phyloP scores from a whole-genome alignment of 2,797 vertebrate genomes.

The Leuciscus waleckii region DNA sequence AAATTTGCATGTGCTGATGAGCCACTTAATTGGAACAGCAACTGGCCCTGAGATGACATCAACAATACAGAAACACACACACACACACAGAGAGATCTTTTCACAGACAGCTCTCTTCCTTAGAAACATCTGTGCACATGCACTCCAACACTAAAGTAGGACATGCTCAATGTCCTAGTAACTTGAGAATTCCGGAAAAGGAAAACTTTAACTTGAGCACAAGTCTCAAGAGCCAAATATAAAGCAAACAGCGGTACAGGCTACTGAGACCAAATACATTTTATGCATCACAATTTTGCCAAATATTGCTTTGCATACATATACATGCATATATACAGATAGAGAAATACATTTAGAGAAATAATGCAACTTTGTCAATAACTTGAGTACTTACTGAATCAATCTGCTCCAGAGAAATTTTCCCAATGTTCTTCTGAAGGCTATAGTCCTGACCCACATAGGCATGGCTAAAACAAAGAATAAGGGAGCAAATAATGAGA shows the following conservation, averaged over 20 bases:
- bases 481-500: constrained; percentile 38
- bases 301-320: neutral
- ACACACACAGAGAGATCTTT: neutral
- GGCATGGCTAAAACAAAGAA: constrained; percentile 84
- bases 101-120: constrained; percentile 12
- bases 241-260: neutral
- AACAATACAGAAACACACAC: neutral
- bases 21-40: constrained; percentile 55
- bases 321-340: neutral
- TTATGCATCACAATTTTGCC: neutral
- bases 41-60: constrained; percentile 32
- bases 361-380: neutral
- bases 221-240: constrained; percentile 19
- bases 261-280: neutral
- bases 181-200: constrained; percentile 25
- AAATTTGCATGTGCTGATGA: constrained; percentile 61
- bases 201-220: neutral
- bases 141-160: constrained; percentile 35
- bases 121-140: constrained; percentile 38
- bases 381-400: constrained; percentile 85
- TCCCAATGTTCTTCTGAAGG: constrained; percentile 87
- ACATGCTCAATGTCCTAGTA: constrained; percentile 31
- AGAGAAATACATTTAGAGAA: neutral
- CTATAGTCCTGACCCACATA: constrained; percentile 97
- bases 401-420: constrained; percentile 94